These are phyloP conservation scores for Pristionchus pacificus DNA, from an alignment of 1,140 invertebrate species.

Conservation along the genomic window DNA sequence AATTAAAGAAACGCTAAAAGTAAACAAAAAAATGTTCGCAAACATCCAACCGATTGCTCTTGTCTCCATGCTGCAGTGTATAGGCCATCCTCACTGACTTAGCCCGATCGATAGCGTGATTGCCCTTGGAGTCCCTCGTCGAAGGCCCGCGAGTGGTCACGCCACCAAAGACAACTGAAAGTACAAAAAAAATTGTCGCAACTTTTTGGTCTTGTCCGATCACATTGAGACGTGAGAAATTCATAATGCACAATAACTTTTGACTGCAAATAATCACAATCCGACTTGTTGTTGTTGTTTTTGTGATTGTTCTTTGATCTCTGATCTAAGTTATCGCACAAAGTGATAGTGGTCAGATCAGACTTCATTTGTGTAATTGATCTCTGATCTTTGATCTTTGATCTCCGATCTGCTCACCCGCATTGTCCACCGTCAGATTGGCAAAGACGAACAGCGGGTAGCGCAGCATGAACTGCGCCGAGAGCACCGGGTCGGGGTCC, in stretches of 20 bases:
- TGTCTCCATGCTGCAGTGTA: slow-evolving; percentile 1
- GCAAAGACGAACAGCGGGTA: slow-evolving; percentile 42
- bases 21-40: too few relatives aligned
- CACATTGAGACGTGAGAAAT: neutral
- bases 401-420: slow-evolving; percentile 20
- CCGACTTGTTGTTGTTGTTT: slow-evolving; percentile 36
- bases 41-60: neutral
- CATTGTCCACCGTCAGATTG: slow-evolving; percentile 47
- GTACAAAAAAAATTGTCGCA: too few relatives aligned
- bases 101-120: neutral
- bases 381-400: slow-evolving; percentile 23
- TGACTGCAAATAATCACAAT: slow-evolving; percentile 35
- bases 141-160: neutral
- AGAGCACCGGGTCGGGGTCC: slow-evolving; percentile 15
- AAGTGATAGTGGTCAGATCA: slow-evolving; percentile 10
- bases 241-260: slow-evolving; percentile 5
- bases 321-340: too few relatives aligned
- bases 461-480: slow-evolving; percentile 21
- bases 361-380: slow-evolving; percentile 4
- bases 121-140: neutral
- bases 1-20: neutral
- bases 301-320: slow-evolving; percentile 40
- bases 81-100: slow-evolving; percentile 4
- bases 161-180: neutral
- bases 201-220: neutral